These are phyloP conservation scores for Chirona hameri DNA, from an alignment of 2,888 invertebrate species.

Conservation along the genomic window DNA sequence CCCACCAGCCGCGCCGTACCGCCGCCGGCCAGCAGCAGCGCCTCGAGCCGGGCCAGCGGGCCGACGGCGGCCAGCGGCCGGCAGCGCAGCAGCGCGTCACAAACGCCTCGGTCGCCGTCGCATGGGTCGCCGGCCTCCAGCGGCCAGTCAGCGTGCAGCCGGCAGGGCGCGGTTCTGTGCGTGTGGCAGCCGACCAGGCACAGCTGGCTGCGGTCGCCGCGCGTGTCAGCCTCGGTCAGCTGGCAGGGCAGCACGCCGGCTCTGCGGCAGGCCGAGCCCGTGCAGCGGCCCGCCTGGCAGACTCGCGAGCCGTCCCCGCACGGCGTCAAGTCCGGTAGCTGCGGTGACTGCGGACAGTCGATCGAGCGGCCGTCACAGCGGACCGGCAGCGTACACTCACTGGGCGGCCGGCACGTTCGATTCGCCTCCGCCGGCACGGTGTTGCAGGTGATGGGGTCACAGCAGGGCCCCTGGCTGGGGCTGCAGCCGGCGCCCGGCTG, in stretches of 20 bases:
- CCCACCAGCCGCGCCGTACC: too few relatives aligned
- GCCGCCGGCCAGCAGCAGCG: neutral
- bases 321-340: neutral
- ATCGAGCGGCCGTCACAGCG: neutral
- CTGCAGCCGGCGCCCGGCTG: neutral
- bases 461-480: slow-evolving; percentile 5
- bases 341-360: neutral
- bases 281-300: neutral
- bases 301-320: neutral
- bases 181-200: neutral
- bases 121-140: neutral
- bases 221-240: neutral
- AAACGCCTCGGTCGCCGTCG: neutral
- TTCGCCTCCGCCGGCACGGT: neutral
- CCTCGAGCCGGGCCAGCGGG: neutral
- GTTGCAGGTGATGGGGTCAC: neutral
- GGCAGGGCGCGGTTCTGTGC: neutral
- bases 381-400: neutral
- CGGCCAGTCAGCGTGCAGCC: neutral
- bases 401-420: neutral
- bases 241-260: neutral
- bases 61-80: neutral
- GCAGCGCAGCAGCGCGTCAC: slow-evolving; percentile 13
- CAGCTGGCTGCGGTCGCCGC: neutral
- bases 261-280: neutral